phyloP scores from a whole-genome alignment of 2,113 vertebrate genomes.

The Tor tambroides region DNA sequence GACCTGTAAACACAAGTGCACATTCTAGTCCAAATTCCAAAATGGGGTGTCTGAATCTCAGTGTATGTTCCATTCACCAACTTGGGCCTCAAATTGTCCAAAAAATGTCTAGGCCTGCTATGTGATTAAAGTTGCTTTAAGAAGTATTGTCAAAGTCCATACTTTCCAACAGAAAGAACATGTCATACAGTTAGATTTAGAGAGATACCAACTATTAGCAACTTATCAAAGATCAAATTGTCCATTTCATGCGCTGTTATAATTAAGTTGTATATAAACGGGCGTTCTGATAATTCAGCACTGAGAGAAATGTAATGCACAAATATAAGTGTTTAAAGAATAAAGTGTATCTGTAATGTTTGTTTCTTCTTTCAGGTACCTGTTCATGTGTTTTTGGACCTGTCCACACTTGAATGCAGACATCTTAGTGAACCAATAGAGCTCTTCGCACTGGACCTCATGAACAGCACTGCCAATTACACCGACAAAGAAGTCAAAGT shows the following conservation, averaged over 20 bases:
- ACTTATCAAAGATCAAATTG: background rate
- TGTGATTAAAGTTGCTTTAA: background rate
- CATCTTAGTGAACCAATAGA: slow-evolving; percentile 87
- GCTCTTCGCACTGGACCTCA: slow-evolving; percentile 89
- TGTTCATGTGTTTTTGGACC: slow-evolving; percentile 90
- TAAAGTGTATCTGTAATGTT: background rate
- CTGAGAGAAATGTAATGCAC: too few relatives aligned
- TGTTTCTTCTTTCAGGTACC: slow-evolving; percentile 80
- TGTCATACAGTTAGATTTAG: too few relatives aligned
- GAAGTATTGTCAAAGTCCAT: background rate
- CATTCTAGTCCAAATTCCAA: background rate
- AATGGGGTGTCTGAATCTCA: background rate
- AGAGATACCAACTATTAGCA: background rate
- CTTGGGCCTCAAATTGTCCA: background rate
- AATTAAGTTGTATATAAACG: too few relatives aligned
- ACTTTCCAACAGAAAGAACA: background rate
- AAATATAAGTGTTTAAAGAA: background rate
- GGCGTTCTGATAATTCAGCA: too few relatives aligned
- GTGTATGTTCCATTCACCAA: background rate
- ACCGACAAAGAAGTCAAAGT: slow-evolving; percentile 87
- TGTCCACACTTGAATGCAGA: slow-evolving; percentile 83
- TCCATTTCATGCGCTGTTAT: too few relatives aligned
- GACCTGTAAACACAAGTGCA: background rate
- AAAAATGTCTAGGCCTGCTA: background rate
- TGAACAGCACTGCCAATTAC: slow-evolving; percentile 84